phyloP scores from a whole-genome alignment of 2,888 invertebrate genomes.

The Osmoderma eremita region DNA sequence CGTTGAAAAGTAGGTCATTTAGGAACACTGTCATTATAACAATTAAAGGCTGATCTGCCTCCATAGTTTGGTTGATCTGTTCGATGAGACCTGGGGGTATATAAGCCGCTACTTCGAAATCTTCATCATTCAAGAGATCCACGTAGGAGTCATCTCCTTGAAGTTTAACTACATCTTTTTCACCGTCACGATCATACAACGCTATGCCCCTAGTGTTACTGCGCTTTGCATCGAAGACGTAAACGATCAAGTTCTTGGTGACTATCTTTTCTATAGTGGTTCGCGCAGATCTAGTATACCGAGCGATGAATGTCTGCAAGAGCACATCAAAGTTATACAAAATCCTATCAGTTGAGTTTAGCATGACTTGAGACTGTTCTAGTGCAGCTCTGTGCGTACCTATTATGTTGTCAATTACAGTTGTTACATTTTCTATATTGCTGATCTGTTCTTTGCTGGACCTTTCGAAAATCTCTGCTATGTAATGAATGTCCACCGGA shows the following conservation, averaged over 20 bases:
- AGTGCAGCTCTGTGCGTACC: slow-evolving; percentile 44
- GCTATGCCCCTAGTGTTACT: slow-evolving; percentile 37
- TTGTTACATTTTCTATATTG: slow-evolving; percentile 42
- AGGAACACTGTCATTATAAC: slow-evolving; percentile 47
- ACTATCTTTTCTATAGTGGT: slow-evolving; percentile 25
- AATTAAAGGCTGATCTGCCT: slow-evolving; percentile 41
- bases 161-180: slow-evolving; percentile 14
- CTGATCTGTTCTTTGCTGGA: slow-evolving; percentile 33
- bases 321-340: slow-evolving; percentile 49
- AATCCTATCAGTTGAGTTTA: slow-evolving; percentile 51
- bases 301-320: slow-evolving; percentile 43
- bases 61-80: slow-evolving; percentile 42
- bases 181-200: slow-evolving; percentile 8
- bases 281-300: background rate
- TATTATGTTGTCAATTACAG: slow-evolving; percentile 47
- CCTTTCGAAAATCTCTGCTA: slow-evolving; percentile 44
- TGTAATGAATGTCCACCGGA: slow-evolving; percentile 43
- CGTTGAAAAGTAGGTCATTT: slow-evolving; percentile 48
- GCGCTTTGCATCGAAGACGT: slow-evolving; percentile 41
- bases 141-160: slow-evolving; percentile 4
- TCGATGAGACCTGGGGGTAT: slow-evolving; percentile 47
- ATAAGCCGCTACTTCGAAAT: slow-evolving; percentile 36
- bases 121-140: slow-evolving; percentile 26
- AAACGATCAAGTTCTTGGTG: slow-evolving; percentile 37
- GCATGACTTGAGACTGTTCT: slow-evolving; percentile 46